A percentile compares a stretch with the other conserved stretches of the same genome.
Conservation (phyloP, 1,140 invertebrate species). For the Bombus sibiricus region DNA sequence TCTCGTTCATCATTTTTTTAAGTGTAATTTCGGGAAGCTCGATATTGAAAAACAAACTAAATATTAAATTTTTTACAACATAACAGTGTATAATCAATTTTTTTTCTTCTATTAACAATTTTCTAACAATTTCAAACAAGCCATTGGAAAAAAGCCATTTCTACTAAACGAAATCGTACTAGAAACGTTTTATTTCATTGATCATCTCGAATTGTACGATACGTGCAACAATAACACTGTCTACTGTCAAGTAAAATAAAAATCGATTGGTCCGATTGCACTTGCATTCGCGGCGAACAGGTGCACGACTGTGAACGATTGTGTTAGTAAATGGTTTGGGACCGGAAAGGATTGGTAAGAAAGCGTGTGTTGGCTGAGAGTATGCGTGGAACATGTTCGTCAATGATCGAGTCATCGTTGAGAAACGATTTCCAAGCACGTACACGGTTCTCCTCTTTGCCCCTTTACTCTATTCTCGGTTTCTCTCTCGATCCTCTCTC, state of each 20-base stretch:
- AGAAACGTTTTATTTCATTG: not conserved
- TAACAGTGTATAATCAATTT: too few relatives aligned
- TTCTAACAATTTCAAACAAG: not conserved
- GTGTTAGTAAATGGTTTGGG: not conserved
- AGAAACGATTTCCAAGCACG: constrained; percentile 49
- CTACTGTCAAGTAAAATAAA: not conserved
- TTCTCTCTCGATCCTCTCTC: constrained; percentile 24
- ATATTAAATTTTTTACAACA: too few relatives aligned
- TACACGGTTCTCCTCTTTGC: constrained; percentile 8
- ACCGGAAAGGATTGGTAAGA: not conserved
- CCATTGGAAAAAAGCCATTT: not conserved
- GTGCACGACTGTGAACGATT: not conserved
- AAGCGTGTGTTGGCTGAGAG: not conserved
- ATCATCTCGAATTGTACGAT: not conserved
- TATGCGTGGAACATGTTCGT: constrained; percentile 1
- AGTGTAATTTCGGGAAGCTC: too few relatives aligned
- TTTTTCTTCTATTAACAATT: not conserved
- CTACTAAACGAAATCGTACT: not conserved
- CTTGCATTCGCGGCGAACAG: not conserved
- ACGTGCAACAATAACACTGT: not conserved
- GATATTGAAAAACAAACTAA: too few relatives aligned
- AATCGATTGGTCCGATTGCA: not conserved
- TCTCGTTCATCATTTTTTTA: too few relatives aligned
- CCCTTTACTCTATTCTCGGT: not conserved
- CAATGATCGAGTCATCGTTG: constrained; percentile 51